phyloP scores from a whole-genome alignment of 2,797 vertebrate genomes.

The Tokudaia muenninki region DNA sequence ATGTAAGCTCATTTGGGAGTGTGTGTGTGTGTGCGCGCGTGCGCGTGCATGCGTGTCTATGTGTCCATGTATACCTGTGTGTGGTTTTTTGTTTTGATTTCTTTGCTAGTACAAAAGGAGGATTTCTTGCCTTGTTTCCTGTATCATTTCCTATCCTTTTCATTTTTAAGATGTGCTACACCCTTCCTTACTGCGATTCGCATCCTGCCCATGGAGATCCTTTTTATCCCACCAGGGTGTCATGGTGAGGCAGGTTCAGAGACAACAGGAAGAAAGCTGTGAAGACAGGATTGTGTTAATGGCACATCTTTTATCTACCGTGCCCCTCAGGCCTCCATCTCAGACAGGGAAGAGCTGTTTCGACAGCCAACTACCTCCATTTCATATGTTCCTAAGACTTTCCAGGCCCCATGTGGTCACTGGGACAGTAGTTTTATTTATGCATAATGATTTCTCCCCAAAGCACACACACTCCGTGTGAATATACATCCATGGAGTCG shows the following conservation, averaged over 20 bases:
- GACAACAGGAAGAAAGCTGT: slow-evolving; percentile 6
- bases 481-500: neutral
- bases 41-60: fast-evolving
- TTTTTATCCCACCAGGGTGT: neutral
- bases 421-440: neutral
- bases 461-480: neutral
- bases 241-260: slow-evolving; percentile 27
- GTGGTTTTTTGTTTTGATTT: neutral
- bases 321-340: neutral
- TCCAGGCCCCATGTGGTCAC: neutral
- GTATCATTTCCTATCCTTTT: neutral
- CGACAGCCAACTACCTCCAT: neutral
- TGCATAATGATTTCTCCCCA: neutral
- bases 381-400: neutral
- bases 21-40: neutral
- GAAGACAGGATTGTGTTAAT: slow-evolving; percentile 2
- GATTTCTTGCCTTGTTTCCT: slow-evolving; percentile 48
- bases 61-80: too few species aligned
- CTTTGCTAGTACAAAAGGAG: neutral
- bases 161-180: neutral
- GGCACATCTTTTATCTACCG: neutral
- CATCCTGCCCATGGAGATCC: neutral
- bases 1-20: neutral
- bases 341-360: neutral
- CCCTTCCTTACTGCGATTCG: slow-evolving; percentile 23